phyloP scores from a whole-genome alignment of 2,797 vertebrate genomes.

The Caiman crocodilus region DNA sequence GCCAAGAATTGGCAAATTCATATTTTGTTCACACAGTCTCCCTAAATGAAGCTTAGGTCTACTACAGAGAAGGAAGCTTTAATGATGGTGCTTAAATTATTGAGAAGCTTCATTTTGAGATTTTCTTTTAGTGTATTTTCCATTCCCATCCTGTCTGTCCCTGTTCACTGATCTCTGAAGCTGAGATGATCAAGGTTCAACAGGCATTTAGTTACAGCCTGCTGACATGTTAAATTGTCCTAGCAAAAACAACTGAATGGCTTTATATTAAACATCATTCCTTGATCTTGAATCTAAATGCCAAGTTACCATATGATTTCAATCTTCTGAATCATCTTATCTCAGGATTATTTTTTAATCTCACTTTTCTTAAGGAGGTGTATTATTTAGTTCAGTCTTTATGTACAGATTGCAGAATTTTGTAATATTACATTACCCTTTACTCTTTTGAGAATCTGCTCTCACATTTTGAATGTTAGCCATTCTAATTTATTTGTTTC shows the following conservation, averaged over 20 bases:
- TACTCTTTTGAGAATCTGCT: conserved; percentile 25
- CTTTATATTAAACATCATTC: conserved; percentile 43
- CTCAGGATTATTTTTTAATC: conserved; percentile 43
- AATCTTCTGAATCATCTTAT: conserved; percentile 45
- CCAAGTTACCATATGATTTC: conserved; percentile 40
- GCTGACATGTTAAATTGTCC: conserved; percentile 35
- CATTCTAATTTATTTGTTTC: neutral
- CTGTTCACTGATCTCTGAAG: neutral
- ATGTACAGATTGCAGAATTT: conserved; percentile 32
- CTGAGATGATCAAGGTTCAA: conserved; percentile 30
- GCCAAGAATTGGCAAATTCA: conserved; percentile 29
- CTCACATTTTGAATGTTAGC: neutral
- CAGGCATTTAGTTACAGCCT: conserved; percentile 15
- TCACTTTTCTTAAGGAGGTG: conserved; percentile 55
- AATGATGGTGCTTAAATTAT: conserved; percentile 29
- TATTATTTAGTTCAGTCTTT: conserved; percentile 35
- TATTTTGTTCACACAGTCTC: neutral
- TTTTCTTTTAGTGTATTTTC: conserved; percentile 18
- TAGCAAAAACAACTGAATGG: conserved; percentile 23
- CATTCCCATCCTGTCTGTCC: neutral
- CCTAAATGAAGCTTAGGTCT: neutral
- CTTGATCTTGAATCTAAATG: conserved; percentile 50
- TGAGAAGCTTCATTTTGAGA: neutral
- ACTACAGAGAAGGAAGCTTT: conserved; percentile 7
- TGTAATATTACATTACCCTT: neutral